phyloP scores from a whole-genome alignment of 2,888 invertebrate genomes.

The Platycheirus rosarum region DNA sequence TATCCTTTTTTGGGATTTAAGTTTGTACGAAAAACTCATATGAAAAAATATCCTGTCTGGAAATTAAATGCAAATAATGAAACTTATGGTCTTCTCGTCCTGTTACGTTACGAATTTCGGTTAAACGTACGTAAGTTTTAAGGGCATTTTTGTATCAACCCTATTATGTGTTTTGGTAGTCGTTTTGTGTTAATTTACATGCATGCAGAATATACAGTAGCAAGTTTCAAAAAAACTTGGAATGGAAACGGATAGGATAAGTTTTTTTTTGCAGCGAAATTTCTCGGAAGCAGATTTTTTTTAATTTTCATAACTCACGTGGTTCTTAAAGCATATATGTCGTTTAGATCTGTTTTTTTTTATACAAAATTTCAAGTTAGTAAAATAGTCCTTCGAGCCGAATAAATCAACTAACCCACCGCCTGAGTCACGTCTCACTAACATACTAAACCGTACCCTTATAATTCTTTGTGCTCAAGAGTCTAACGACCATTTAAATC shows the following conservation, averaged over 20 bases:
- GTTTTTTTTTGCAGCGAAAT: no score
- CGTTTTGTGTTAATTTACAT: slow-evolving; percentile 44
- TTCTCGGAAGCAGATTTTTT: no score
- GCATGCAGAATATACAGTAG: slow-evolving; percentile 31
- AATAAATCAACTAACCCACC: no score
- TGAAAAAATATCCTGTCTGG: background rate
- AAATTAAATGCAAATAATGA: slow-evolving; percentile 66
- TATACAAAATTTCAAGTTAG: no score
- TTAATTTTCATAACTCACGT: no score
- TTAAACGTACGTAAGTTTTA: slow-evolving; percentile 18
- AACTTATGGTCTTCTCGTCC: slow-evolving; percentile 64
- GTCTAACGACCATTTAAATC: background rate
- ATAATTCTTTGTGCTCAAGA: no score
- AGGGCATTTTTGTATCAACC: slow-evolving; percentile 3
- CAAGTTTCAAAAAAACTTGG: background rate
- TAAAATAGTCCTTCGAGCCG: no score
- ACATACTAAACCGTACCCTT: no score
- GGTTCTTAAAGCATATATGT: no score
- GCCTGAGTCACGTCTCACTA: no score
- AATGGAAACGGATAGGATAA: no score
- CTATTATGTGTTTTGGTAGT: slow-evolving; percentile 20
- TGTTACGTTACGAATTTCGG: slow-evolving; percentile 19
- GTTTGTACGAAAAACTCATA: slow-evolving; percentile 12
- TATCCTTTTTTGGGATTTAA: slow-evolving; percentile 7
- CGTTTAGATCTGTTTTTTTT: no score